Conservation (phyloP, 2,888 invertebrate species). For the Sipha maydis region DNA sequence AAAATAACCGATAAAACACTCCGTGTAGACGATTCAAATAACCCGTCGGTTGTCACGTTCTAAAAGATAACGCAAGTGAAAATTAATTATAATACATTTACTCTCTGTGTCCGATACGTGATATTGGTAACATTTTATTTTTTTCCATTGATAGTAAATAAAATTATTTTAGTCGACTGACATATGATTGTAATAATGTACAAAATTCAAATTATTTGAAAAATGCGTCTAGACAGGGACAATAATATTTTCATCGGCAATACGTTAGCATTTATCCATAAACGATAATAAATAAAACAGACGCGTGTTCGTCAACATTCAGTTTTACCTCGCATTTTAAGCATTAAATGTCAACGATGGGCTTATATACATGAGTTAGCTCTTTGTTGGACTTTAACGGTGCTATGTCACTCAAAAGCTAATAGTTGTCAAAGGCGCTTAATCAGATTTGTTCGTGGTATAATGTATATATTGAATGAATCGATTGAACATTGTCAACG, state of each 20-base stretch:
- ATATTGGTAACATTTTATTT: not conserved
- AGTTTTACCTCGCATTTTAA: not conserved
- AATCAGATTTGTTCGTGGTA: not conserved
- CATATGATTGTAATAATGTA: not conserved
- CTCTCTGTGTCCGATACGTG: not conserved
- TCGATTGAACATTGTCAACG: not conserved
- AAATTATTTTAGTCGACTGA: conserved; percentile 7
- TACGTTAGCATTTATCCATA: not conserved
- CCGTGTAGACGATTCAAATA: conserved; percentile 3
- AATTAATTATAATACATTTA: conserved; percentile 12
- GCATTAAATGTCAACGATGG: not conserved
- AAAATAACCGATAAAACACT: not conserved
- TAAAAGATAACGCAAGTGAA: conserved; percentile 20
- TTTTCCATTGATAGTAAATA: conserved; percentile 17
- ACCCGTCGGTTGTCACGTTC: conserved; percentile 21
- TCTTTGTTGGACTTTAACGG: not conserved
- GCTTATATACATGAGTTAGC: not conserved
- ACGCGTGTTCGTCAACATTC: not conserved
- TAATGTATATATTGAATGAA: not conserved
- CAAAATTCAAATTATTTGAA: conserved; percentile 5
- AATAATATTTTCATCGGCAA: not conserved
- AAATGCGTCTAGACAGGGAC: not conserved
- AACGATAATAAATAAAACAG: not conserved
- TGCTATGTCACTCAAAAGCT: not conserved
- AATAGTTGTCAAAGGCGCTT: not conserved